Conservation (phyloP, 2,888 invertebrate species). For the Neria commutata region DNA sequence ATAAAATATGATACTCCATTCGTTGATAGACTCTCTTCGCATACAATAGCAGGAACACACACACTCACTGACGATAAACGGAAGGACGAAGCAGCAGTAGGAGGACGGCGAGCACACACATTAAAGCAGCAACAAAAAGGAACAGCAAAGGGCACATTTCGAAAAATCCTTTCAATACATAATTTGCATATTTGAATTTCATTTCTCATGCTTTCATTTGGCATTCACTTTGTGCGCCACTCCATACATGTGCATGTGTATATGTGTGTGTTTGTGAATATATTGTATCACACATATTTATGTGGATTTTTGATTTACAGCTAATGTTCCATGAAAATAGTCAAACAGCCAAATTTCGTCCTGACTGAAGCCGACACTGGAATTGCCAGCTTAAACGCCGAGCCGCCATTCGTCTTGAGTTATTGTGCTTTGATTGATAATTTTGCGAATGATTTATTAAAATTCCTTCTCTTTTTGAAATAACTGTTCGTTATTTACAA, state of each 20-base stretch:
- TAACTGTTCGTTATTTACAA: neutral
- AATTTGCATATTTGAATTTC: constrained; percentile 1
- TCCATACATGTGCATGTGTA: neutral
- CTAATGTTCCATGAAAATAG: neutral
- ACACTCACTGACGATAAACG: too few species aligned
- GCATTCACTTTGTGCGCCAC: neutral
- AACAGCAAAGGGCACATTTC: neutral
- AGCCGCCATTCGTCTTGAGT: neutral
- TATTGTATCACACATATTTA: too few species aligned
- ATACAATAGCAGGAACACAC: constrained; percentile 7
- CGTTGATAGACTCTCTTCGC: constrained; percentile 32
- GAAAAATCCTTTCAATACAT: neutral
- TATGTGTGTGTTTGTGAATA: too few species aligned
- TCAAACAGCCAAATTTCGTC: neutral
- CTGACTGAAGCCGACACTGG: neutral
- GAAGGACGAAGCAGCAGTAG: too few species aligned
- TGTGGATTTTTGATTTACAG: constrained; percentile 10
- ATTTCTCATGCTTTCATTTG: neutral
- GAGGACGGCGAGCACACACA: too few species aligned
- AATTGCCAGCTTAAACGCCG: too few species aligned
- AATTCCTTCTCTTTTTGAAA: constrained; percentile 41
- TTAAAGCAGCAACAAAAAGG: too few species aligned
- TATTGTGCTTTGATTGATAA: constrained; percentile 2
- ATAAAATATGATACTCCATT: constrained; percentile 34
- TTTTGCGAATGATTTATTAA: constrained; percentile 47